A percentile compares a stretch with the other conserved stretches of the same genome.
phyloP scores from a whole-genome alignment of 1,140 invertebrate genomes.

The Zaprionus kolodkinae region DNA sequence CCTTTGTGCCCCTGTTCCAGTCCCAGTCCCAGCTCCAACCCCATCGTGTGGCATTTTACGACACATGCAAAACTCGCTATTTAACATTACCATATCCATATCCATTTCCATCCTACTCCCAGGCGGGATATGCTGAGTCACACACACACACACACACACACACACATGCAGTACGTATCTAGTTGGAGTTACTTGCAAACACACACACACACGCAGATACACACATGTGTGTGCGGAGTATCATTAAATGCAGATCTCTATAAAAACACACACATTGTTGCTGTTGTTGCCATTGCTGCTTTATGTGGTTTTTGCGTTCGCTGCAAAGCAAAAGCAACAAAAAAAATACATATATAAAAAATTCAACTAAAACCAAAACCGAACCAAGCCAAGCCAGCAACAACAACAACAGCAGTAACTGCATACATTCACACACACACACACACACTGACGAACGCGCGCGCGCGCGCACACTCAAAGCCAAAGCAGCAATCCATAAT shows the following conservation, averaged over 20 bases:
- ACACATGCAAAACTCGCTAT: constrained; percentile 50
- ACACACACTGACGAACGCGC: constrained; percentile 3
- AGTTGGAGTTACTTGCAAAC: constrained; percentile 34
- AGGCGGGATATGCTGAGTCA: constrained; percentile 10
- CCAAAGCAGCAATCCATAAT: constrained; percentile 73
- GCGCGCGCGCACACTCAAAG: not conserved
- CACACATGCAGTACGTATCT: constrained; percentile 11
- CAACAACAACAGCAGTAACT: constrained; percentile 28
- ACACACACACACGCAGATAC: constrained; percentile 31
- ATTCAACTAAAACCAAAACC: constrained; percentile 42
- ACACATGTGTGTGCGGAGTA: constrained; percentile 58
- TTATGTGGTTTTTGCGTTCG: constrained; percentile 41
- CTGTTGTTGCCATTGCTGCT: constrained; percentile 9
- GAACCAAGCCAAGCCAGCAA: constrained; percentile 40
- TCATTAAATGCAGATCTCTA: constrained; percentile 81
- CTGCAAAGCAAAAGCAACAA: constrained; percentile 13
- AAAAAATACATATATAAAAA: not conserved
- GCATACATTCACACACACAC: constrained; percentile 29
- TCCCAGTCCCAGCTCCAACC: not conserved
- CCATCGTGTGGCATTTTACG: constrained; percentile 38
- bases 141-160: constrained; percentile 1
- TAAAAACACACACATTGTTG: constrained; percentile 57
- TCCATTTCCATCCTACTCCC: constrained; percentile 39
- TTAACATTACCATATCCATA: constrained; percentile 58
- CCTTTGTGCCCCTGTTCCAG: too few species aligned